A percentile compares a stretch with the other conserved stretches of the same genome.
Conservation (phyloP, 1,140 invertebrate species). For the Scylla paramamosain region DNA sequence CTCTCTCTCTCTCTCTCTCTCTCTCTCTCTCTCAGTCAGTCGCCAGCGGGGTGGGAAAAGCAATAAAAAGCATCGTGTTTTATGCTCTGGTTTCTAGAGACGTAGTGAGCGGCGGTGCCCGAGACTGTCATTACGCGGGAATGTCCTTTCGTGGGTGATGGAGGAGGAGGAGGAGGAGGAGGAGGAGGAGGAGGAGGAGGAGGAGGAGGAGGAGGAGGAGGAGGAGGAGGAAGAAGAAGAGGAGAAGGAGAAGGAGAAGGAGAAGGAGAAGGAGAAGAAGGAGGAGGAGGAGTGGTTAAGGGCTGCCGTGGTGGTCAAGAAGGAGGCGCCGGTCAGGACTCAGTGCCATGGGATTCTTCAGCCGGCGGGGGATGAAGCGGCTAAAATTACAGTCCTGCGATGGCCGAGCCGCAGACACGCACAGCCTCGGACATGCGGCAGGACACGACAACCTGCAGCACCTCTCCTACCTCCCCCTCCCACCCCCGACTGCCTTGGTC, state of each 20-base stretch:
- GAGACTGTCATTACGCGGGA: too few species aligned
- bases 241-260: background rate
- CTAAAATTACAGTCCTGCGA: background rate
- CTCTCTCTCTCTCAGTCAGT: too few species aligned
- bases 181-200: background rate
- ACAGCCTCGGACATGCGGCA: background rate
- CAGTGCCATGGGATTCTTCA: conserved; percentile 2
- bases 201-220: background rate
- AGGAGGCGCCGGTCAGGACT: too few species aligned
- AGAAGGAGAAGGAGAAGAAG: background rate
- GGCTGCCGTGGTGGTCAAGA: too few species aligned
- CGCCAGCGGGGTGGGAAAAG: too few species aligned
- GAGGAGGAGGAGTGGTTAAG: background rate
- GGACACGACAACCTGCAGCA: background rate
- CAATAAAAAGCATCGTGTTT: too few species aligned
- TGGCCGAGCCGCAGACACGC: conserved; percentile 5
- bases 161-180: conserved; percentile 16
- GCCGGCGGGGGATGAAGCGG: background rate
- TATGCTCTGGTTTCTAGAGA: too few species aligned
- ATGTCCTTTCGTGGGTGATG: background rate
- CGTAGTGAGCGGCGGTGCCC: too few species aligned
- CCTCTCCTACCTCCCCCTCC: background rate
- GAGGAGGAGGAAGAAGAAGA: background rate
- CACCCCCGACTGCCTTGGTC: too few species aligned
- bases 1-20: too few species aligned